Conservation (phyloP, 2,888 invertebrate genomes). For the Drosophila affinis region DNA sequence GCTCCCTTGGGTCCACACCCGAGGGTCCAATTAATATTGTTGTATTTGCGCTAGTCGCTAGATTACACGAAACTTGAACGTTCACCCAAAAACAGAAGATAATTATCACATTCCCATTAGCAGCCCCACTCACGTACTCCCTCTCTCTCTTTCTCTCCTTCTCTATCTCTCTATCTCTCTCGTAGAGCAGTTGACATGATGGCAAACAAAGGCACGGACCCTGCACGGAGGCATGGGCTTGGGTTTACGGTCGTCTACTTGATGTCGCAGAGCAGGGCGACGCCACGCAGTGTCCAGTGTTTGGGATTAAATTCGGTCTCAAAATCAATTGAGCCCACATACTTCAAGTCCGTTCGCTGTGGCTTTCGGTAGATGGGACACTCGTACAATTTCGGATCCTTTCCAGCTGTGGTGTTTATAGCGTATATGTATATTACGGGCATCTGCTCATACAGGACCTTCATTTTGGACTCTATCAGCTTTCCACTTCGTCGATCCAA, state of each 20-base stretch:
- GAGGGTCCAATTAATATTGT: slow-evolving; percentile 68
- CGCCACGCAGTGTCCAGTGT: slow-evolving; percentile 97
- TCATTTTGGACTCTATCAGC: slow-evolving; percentile 95
- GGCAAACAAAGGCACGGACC: slow-evolving; percentile 57
- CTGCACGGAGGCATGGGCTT: background rate
- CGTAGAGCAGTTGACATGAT: slow-evolving; percentile 58
- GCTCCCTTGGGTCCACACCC: slow-evolving; percentile 38
- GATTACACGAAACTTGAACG: slow-evolving; percentile 53
- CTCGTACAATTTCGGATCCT: slow-evolving; percentile 95
- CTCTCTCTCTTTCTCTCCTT: too few relatives aligned
- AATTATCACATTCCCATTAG: slow-evolving; percentile 69
- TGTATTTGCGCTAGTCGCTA: slow-evolving; percentile 57
- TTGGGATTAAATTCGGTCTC: slow-evolving; percentile 96
- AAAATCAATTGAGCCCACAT: slow-evolving; percentile 97
- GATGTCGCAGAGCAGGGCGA: slow-evolving; percentile 97
- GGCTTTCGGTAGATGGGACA: slow-evolving; percentile 99
- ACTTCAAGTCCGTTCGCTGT: slow-evolving; percentile 96
- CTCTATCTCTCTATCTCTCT: background rate
- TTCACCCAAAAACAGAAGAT: slow-evolving; percentile 51
- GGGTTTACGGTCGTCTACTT: slow-evolving; percentile 86
- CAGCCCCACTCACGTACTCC: slow-evolving; percentile 59
- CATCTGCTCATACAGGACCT: slow-evolving; percentile 97
- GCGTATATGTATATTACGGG: slow-evolving; percentile 98
- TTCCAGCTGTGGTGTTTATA: slow-evolving; percentile 96
- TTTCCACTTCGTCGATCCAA: slow-evolving; percentile 94